phyloP scores from a whole-genome alignment of 1,140 invertebrate species.

The Leptinotarsa undecemlineata region DNA sequence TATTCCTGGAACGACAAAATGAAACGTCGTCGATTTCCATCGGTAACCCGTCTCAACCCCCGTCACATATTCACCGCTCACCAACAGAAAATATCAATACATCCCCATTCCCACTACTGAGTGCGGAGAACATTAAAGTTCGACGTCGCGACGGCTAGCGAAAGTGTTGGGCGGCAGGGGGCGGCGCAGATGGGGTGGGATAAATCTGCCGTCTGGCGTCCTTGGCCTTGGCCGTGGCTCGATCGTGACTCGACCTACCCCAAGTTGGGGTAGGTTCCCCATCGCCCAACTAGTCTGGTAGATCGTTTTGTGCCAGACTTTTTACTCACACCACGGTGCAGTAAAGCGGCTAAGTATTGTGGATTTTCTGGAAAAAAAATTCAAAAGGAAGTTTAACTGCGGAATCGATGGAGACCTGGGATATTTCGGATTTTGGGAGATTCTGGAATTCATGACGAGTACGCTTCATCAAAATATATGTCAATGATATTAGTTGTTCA shows the following conservation, averaged over 20 bases:
- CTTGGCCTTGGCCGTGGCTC: constrained; percentile 3
- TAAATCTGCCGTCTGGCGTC: neutral
- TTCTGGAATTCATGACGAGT: too few species aligned
- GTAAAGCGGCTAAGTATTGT: neutral
- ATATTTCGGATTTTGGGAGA: too few species aligned
- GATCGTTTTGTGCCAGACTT: neutral
- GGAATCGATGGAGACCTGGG: too few species aligned
- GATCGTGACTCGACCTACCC: constrained; percentile 4
- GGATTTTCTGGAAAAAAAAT: too few species aligned
- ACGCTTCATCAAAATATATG: too few species aligned
- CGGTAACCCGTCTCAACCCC: neutral
- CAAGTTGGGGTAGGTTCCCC: constrained; percentile 4
- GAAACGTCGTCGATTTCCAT: neutral
- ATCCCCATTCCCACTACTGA: neutral
- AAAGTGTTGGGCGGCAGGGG: neutral
- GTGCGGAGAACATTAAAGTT: neutral
- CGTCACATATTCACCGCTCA: neutral
- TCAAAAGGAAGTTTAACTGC: too few species aligned
- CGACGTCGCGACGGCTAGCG: constrained; percentile 6
- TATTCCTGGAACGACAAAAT: neutral
- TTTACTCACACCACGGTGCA: neutral
- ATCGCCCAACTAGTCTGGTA: neutral
- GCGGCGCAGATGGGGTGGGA: neutral
- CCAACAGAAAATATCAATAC: neutral
- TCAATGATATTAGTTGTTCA: too few species aligned